Base-by-base conservation (phyloP, 30 jellyfish, hydroid and myxozoan genomes). In the Phacellophora camtschatica region DNA sequence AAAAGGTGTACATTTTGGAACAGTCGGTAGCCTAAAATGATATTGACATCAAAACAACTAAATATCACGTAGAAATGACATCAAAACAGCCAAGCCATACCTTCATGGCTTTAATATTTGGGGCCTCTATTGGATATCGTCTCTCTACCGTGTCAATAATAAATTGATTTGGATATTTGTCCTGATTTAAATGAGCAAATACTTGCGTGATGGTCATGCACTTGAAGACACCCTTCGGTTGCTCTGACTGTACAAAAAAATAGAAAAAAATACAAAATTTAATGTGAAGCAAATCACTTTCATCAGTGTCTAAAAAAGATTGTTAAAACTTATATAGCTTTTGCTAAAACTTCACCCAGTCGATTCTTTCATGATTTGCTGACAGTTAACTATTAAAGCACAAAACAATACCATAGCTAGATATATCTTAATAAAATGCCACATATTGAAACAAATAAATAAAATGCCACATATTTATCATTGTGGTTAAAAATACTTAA, bases 151-250 rank as follows among this genome's bases (percentile, higher is more conserved):
- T 90, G 16, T 84, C 90, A 8, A 90, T 71, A 32, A 46, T 22
- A 59, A 90, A 90, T 1, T 50, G 54, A 30, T 80, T 77, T 46
- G 88, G 86, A 32, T 62, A 19, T 64, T 90, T 90, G 82, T 79
- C 88, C 34, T 83, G 94, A 66, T 88, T 61, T 11, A 6, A 5
- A 55, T 90, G 85, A 27, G 83, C 80, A 50, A 59, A 50, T 0
- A 90, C 98, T 0, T 82, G 53, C 23, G 86, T 55, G 39, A 90
- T 82, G 16, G 61, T 30, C 22, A 73, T 49, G 71, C 85, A 90
- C 30, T 68, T 73, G 88, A 90, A 80, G 15, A 77, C 96, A 22
- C 98, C 93, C 65, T 83, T 90, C 20, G 98, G 98, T 35, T 84
- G 85, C 12, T 66, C 88, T 22, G 95, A 57, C 98, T 90, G 80